These are phyloP conservation scores for Virgularia gustaviana DNA, from an alignment of 92 coral and sea anemone genomes.

Conservation along the genomic window DNA sequence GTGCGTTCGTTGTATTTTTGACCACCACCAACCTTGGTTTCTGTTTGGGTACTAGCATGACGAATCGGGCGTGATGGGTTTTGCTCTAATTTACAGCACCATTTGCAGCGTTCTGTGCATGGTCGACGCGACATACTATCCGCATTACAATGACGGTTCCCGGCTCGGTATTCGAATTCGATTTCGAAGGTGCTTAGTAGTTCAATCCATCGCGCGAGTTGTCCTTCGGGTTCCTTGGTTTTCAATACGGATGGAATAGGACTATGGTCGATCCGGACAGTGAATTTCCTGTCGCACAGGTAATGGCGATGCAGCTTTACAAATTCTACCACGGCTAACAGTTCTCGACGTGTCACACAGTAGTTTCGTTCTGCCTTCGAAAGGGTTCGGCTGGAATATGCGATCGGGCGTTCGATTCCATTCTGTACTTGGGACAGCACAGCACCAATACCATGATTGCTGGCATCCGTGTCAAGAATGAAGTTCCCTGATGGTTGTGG, in stretches of 20 bases:
- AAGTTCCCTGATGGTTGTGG: background rate
- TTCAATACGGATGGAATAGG: constrained; percentile 46
- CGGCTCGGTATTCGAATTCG: constrained; percentile 51
- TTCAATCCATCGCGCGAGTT: constrained; percentile 55
- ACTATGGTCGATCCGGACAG: constrained; percentile 58
- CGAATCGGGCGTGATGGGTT: constrained; percentile 27
- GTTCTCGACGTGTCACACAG: constrained; percentile 41
- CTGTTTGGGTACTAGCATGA: constrained; percentile 33
- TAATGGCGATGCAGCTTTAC: constrained; percentile 38
- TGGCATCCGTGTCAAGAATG: constrained; percentile 34
- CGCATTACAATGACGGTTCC: constrained; percentile 49
- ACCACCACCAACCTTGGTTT: constrained; percentile 1
- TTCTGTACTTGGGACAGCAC: constrained; percentile 50
- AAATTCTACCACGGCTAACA: constrained; percentile 41
- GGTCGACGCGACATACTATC: constrained; percentile 66
- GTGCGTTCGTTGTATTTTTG: background rate
- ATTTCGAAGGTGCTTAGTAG: constrained; percentile 32
- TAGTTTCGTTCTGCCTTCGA: constrained; percentile 46
- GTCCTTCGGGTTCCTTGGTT: constrained; percentile 60
- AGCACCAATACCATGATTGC: constrained; percentile 43
- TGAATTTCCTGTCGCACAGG: constrained; percentile 39
- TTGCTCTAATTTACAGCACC: constrained; percentile 26
- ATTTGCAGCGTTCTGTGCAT: constrained; percentile 52
- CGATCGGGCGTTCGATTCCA: constrained; percentile 39
- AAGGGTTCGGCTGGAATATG: constrained; percentile 38